Percentiles rank a stretch among this genome's conserved stretches.
Conservation (phyloP, 1,140 invertebrate genomes). For the Bombus confusus region DNA sequence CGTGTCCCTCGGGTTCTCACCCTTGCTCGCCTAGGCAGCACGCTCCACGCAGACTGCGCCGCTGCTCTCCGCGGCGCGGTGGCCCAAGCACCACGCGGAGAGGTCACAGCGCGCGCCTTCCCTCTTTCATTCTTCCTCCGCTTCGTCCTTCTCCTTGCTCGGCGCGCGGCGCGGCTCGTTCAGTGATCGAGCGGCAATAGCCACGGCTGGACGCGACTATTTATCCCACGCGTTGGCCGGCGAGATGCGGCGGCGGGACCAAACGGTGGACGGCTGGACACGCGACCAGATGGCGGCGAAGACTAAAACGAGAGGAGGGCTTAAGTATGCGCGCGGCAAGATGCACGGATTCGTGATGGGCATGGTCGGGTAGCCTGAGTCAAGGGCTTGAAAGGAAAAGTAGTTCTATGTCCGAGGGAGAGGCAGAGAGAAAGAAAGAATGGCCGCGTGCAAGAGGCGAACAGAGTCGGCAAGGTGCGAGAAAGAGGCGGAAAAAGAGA, state of each 20-base stretch:
- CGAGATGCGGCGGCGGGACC: conserved; percentile 31
- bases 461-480: conserved; percentile 72
- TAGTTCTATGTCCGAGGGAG: conserved; percentile 81
- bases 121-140: conserved; percentile 60
- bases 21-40: conserved; percentile 8
- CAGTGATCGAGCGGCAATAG: conserved; percentile 62
- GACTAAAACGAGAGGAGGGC: no score
- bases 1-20: conserved; percentile 26
- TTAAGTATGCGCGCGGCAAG: not conserved
- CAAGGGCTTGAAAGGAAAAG: conserved; percentile 83
- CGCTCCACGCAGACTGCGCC: conserved; percentile 32
- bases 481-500: conserved; percentile 70
- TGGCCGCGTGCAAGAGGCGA: conserved; percentile 63
- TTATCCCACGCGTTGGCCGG: conserved; percentile 57
- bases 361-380: conserved; percentile 67
- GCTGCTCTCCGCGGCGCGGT: not conserved
- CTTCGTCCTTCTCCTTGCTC: conserved; percentile 18
- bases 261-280: conserved; percentile 17
- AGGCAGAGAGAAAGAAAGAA: conserved; percentile 61
- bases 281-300: not conserved
- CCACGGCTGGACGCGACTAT: conserved; percentile 60
- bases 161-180: conserved; percentile 26
- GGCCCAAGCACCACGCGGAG: conserved; percentile 8
- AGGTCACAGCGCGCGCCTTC: conserved; percentile 62
- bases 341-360: conserved; percentile 73